phyloP scores from a whole-genome alignment of 2,797 vertebrate species.

The Sarcoramphus papa region DNA sequence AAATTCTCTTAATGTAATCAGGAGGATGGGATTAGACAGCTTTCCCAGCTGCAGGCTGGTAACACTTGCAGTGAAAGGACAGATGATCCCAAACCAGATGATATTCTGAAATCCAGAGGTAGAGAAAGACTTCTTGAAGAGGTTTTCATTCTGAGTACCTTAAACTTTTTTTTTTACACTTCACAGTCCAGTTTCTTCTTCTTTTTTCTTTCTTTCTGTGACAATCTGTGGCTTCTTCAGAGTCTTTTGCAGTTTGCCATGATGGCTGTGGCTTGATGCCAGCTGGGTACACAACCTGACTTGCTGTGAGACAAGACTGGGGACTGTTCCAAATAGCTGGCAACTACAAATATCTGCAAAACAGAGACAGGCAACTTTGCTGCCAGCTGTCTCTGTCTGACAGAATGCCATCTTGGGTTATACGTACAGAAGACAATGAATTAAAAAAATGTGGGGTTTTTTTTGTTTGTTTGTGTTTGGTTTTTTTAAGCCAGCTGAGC shows the following conservation, averaged over 20 bases:
- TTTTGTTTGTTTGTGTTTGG: background rate
- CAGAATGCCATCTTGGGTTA: background rate
- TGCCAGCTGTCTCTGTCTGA: conserved; percentile 39
- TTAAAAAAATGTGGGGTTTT: fast-evolving
- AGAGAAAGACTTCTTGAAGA: background rate
- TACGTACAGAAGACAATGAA: background rate
- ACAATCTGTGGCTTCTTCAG: background rate
- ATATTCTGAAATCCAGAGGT: background rate
- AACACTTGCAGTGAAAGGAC: background rate
- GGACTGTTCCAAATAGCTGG: conserved; percentile 32
- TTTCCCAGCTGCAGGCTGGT: background rate
- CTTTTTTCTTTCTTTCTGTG: background rate
- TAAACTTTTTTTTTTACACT: background rate
- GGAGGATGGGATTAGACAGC: background rate
- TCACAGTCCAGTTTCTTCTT: background rate
- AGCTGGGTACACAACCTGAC: background rate
- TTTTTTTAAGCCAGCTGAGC: background rate
- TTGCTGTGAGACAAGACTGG: conserved; percentile 20
- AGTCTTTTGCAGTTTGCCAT: background rate
- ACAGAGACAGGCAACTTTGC: background rate
- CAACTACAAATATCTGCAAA: conserved; percentile 10
- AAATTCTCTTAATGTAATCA: background rate
- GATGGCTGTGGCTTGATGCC: background rate
- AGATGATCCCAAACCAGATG: background rate
- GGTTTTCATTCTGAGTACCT: background rate